Evolutionary conservation across 2,888 invertebrate species (phyloP), one percentile per base, ranked within the genome.

Genomic region (Himalopsyche tibetana): DNA sequence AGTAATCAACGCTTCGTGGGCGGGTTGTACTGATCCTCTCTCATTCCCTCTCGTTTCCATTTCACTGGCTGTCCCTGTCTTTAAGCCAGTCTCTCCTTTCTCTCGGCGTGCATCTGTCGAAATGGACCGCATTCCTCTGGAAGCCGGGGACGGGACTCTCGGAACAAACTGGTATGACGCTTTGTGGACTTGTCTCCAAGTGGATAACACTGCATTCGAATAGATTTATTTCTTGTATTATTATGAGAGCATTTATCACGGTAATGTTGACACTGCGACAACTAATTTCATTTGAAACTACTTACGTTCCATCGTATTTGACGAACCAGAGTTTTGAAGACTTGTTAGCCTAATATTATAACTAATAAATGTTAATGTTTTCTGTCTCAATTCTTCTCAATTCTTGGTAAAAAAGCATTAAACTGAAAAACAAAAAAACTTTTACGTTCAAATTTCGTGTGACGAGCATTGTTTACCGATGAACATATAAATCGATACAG

Each of bases 1-100:
- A 74, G 74, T 74, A 74, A 74, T 74, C 74, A 74, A 74, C 74
- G 74, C 74, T 28, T 74, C 74, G 74, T 74, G 74, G 74, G 74
- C 74, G 74, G 74, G 74, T 74, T 74, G 74, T 15, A 36, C 74
- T 36, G 74, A 74, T 36, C 74, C 74, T 36, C 19, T 28, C 74
- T 74, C 74, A 12, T 36, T 74, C 74, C 74, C 15, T 36, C 36
- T 4, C 38, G 36, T 74, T 28, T 12, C 74, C 36, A 38, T 74
- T 36, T 36, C 74, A 0, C 74, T 12, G 15, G 15, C 36, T 12
- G 38, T 74, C 74, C 38, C 74, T 36, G 15, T 74, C 74, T 36
- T 11, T 15, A 15, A 36, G 12, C 15, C 36, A 15, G 74, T 74
- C 74, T 74, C 36, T 74, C 36, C 74, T 74, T 74, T 74, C 74